Evolutionary conservation across 2,888 invertebrate species (phyloP).

Genomic region (Trachelus troglodyta): DNA sequence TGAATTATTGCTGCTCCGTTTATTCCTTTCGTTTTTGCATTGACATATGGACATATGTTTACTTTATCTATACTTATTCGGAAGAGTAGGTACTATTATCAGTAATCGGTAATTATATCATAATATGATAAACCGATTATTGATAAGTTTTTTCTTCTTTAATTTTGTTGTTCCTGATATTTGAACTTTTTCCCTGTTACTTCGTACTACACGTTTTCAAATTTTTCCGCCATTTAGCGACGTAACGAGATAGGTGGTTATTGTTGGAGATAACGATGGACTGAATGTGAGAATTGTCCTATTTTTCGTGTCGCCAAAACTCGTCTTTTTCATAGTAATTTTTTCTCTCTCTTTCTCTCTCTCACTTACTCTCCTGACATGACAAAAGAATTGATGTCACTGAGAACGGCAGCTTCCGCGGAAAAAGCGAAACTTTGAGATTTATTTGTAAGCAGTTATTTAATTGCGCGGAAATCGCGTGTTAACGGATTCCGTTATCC

Average conservation of each 20-base stretch:
- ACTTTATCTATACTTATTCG: too few relatives aligned
- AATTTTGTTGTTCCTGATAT: neutral
- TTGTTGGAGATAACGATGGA: neutral
- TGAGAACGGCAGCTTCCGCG: constrained; percentile 6
- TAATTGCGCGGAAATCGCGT: constrained; percentile 23
- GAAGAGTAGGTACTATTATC: too few relatives aligned
- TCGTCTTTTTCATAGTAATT: neutral
- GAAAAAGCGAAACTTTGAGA: constrained; percentile 14
- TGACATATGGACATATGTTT: neutral
- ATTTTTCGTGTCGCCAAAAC: neutral
- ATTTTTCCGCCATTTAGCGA: neutral
- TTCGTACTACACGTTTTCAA: neutral
- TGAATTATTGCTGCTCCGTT: neutral
- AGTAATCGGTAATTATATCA: too few relatives aligned
- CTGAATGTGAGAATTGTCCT: neutral
- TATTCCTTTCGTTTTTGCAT: neutral
- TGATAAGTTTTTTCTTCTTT: neutral
- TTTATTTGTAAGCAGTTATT: constrained; percentile 24
- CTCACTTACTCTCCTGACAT: neutral
- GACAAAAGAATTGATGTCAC: constrained; percentile 8
- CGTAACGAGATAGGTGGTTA: neutral
- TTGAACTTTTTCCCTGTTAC: neutral
- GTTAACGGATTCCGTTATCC: constrained; percentile 5
- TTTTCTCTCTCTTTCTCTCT: neutral
- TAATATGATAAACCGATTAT: neutral